Evolutionary conservation across 2,888 invertebrate genomes (phyloP).

Genomic region (Caenorhabditis wallacei): DNA sequence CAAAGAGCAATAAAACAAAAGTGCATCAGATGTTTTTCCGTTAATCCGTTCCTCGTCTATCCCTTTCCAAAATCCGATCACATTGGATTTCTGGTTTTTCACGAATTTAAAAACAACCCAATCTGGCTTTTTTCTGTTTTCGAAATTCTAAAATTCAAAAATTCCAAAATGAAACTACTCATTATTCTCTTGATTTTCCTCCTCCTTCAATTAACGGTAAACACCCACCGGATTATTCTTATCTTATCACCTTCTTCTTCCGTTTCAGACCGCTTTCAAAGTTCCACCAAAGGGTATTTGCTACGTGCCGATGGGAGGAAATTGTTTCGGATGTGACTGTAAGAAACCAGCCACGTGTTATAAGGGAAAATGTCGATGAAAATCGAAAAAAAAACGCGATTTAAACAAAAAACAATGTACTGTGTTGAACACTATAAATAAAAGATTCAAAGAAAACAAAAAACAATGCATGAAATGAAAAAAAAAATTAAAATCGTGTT

Average conservation of each 20-base stretch:
- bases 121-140: neutral
- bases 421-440: conserved; percentile 33
- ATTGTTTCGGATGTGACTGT: conserved; percentile 66
- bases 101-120: too few species aligned
- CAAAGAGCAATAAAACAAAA: neutral
- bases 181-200: neutral
- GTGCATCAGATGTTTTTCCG: neutral
- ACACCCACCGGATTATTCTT: neutral
- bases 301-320: conserved; percentile 50
- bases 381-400: neutral
- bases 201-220: conserved; percentile 6
- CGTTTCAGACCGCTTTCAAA: conserved; percentile 43
- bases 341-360: conserved; percentile 61
- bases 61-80: too few species aligned
- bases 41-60: conserved; percentile 2
- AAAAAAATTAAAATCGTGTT: conserved; percentile 14
- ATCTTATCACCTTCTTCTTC: neutral
- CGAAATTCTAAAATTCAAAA: neutral
- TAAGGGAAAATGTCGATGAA: conserved; percentile 62
- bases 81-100: too few species aligned
- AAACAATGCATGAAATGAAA: neutral
- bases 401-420: conserved; percentile 22
- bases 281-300: conserved; percentile 67
- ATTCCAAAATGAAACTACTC: neutral
- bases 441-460: conserved; percentile 32